Percentiles rank a stretch among this genome's conserved stretches.
Conservation (phyloP, 2,888 invertebrate species). For the Amphiduros pacificus region DNA sequence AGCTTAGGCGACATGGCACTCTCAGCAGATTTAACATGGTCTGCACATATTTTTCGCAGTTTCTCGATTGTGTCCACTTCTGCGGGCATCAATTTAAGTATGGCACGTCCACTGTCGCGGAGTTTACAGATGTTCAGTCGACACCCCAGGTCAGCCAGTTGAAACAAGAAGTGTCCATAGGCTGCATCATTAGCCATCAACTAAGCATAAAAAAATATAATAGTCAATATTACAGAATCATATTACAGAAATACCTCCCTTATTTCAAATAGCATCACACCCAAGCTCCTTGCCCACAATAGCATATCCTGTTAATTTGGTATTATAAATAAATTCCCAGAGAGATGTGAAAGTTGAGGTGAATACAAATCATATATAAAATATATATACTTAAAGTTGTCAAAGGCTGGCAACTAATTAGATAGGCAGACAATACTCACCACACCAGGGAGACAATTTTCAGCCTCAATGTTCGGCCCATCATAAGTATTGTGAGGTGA, state of each 20-base stretch:
- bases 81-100: slow-evolving; percentile 80
- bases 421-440: slow-evolving; percentile 69
- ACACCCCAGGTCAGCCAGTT: slow-evolving; percentile 86
- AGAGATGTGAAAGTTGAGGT: too few relatives aligned
- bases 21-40: slow-evolving; percentile 27
- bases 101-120: slow-evolving; percentile 79
- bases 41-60: slow-evolving; percentile 65
- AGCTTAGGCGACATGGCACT: slow-evolving; percentile 54
- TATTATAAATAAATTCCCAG: too few relatives aligned
- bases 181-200: slow-evolving; percentile 80
- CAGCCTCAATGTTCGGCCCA: slow-evolving; percentile 79
- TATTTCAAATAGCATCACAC: too few relatives aligned
- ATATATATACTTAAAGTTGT: too few relatives aligned
- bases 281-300: too few relatives aligned
- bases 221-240: not conserved
- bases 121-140: slow-evolving; percentile 77
- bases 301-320: too few relatives aligned
- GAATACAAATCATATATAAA: too few relatives aligned
- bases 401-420: too few relatives aligned
- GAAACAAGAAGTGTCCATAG: slow-evolving; percentile 63
- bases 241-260: too few relatives aligned
- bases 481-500: slow-evolving; percentile 83
- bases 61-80: slow-evolving; percentile 65
- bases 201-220: slow-evolving; percentile 59
- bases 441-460: slow-evolving; percentile 87